Evolutionary conservation across 2,113 vertebrate genomes (phyloP).

Genomic region (Marcusenius ussheri): DNA sequence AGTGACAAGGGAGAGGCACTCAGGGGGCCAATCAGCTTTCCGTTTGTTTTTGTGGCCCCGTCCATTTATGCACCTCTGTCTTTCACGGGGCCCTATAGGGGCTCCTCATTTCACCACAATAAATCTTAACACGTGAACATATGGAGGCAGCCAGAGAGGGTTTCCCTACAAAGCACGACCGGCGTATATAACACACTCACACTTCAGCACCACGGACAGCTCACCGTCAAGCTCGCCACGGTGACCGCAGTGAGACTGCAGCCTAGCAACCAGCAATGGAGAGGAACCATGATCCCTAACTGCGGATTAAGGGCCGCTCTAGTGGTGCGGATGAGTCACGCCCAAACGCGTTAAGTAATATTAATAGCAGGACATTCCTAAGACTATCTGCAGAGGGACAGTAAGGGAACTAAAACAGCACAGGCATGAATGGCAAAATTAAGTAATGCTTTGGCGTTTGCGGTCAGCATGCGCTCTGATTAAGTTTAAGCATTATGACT

Average conservation of each 20-base stretch:
- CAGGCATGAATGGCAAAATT: not conserved
- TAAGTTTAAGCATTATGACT: not conserved
- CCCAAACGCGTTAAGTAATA: not conserved
- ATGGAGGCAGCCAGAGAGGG: not conserved
- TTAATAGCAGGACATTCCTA: not conserved
- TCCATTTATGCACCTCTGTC: not conserved
- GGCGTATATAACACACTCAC: not conserved
- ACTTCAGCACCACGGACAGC: slow-evolving; percentile 51
- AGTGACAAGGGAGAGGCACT: not conserved
- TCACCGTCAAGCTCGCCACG: not conserved
- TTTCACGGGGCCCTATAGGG: not conserved
- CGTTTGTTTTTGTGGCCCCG: not conserved
- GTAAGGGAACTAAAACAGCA: not conserved
- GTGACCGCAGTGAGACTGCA: not conserved
- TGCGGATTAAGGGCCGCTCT: not conserved
- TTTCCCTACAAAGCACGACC: not conserved
- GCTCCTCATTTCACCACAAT: not conserved
- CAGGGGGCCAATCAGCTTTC: not conserved
- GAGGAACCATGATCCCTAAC: not conserved
- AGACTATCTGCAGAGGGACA: not conserved
- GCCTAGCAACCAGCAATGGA: not conserved
- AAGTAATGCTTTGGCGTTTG: not conserved
- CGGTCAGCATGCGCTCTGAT: not conserved
- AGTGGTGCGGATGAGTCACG: not conserved
- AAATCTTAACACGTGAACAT: not conserved